These are phyloP conservation scores for Haemorhous mexicanus DNA, from an alignment of 2,113 vertebrate genomes.

Conservation along the genomic window DNA sequence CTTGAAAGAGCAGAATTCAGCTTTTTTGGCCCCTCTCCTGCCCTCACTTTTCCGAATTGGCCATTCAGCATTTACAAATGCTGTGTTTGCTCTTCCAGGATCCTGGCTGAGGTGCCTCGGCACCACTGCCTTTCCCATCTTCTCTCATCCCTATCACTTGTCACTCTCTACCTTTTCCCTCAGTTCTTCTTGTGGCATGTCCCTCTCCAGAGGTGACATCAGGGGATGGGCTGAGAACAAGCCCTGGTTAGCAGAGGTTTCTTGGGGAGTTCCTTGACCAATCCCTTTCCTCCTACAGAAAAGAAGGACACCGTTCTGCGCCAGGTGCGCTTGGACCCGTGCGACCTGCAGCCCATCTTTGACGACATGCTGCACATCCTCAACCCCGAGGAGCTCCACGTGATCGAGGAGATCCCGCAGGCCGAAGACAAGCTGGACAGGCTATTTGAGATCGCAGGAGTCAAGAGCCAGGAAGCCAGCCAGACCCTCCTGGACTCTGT, in stretches of 20 bases:
- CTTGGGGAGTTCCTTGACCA: not conserved
- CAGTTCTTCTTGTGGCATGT: accelerated
- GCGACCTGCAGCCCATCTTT: constrained; percentile 96
- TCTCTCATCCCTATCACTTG: not conserved
- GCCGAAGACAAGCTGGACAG: constrained; percentile 94
- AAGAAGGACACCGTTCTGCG: constrained; percentile 98
- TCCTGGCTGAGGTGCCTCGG: not conserved
- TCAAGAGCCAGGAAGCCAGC: constrained; percentile 97
- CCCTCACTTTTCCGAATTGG: not conserved
- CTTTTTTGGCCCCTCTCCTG: not conserved
- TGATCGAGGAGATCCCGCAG: constrained; percentile 89
- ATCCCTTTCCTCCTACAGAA: constrained; percentile 72
- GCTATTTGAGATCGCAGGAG: constrained; percentile 93
- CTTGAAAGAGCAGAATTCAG: not conserved
- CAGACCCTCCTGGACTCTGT: constrained; percentile 97
- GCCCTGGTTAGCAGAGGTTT: not conserved
- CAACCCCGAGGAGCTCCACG: constrained; percentile 89
- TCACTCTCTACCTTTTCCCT: not conserved
- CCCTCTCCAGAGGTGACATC: not conserved
- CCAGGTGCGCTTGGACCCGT: constrained; percentile 94
- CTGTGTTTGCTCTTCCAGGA: not conserved
- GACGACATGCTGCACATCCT: constrained; percentile 98
- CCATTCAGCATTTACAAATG: constrained; percentile 12
- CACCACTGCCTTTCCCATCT: not conserved
- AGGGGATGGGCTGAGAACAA: not conserved